Evolutionary conservation across 2,888 invertebrate genomes (phyloP), one percentile per base, ranked within the genome.

Genomic region (Apamea crenata): DNA sequence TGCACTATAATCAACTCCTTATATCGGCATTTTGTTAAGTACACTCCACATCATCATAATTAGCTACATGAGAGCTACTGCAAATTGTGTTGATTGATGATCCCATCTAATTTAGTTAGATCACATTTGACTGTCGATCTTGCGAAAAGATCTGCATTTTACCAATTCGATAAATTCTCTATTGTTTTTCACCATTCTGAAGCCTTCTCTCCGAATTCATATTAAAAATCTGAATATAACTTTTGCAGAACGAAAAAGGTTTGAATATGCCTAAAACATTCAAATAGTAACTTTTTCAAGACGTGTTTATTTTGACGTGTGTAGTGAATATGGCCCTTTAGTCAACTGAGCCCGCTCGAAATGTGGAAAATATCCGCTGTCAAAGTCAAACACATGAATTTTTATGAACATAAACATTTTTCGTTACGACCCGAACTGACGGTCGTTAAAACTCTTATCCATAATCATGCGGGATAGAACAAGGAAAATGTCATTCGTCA

Each of bases 1-100:
- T 93, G 91, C 91, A 93, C 90, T 92, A 86, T 91, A 90, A 92
- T 90, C 89, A 91, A 91, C 91, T 84, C 83, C 86, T 86, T 85
- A 88, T 82, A 84, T 88, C 87, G 86, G 83, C 87, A 87, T 89
- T 87, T 87, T 78, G 81, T 88, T 89, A 87, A 87, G 87, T 87
- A 90, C 81, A 86, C 83, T 66, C 74, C 65, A n/a, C 65, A 75
- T 78, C 75, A 87, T 82, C 80, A 75, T 82, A 84, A 89, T 87
- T 86, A 81, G 75, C 50, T 71, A 72, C 53, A 50, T 50, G 32
- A 72, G 67, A 36, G 50, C 56, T 68, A 71, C 32, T 73, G 56
- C 14, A 74, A 76, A 84, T 66, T 79, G 56, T 47, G 25, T 36
- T 69, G 81, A 81, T 76, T 29, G 66, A 77, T 77, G 50, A 68